phyloP scores from a whole-genome alignment of 1,140 invertebrate genomes.

The Saccostrea glomerata region DNA sequence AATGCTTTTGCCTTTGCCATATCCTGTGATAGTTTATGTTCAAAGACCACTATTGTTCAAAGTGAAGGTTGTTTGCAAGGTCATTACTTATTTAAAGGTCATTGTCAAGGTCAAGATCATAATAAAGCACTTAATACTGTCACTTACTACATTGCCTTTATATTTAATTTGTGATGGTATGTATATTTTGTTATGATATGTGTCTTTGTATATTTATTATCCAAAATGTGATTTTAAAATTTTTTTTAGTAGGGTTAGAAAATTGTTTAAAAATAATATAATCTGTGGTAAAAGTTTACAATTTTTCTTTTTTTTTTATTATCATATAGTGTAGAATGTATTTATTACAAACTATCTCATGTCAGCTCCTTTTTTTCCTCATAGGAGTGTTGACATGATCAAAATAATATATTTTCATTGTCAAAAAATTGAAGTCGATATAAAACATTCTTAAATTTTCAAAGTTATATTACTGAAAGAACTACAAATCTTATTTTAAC shows the following conservation, averaged over 20 bases:
- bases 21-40: neutral
- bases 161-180: neutral
- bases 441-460: neutral
- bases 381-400: neutral
- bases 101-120: constrained; percentile 22
- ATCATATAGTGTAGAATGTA: constrained; percentile 7
- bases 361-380: neutral
- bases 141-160: neutral
- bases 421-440: neutral
- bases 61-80: neutral
- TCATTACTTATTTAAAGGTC: neutral
- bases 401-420: neutral
- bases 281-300: neutral
- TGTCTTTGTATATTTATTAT: neutral
- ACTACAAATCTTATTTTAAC: neutral
- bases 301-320: neutral
- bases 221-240: constrained; percentile 1
- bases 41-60: no score
- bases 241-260: neutral
- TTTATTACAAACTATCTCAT: neutral
- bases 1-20: neutral
- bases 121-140: neutral
- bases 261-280: constrained; percentile 18
- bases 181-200: neutral
- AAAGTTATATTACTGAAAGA: neutral